Conservation (phyloP, 2,888 invertebrate species). For the Brenthis hecate region DNA sequence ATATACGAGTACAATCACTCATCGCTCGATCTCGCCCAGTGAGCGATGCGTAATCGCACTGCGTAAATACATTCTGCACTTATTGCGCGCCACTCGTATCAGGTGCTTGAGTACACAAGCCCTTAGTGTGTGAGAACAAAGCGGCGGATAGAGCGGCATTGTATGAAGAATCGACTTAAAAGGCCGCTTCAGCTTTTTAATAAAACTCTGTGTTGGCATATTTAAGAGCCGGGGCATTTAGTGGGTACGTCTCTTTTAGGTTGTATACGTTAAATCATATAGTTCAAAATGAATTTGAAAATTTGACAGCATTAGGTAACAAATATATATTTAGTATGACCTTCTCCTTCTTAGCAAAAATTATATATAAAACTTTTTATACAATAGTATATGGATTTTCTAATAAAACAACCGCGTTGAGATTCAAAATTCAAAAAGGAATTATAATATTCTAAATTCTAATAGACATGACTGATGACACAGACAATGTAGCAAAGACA, state of each 20-base stretch:
- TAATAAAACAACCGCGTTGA: too few relatives aligned
- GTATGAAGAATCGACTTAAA: constrained; percentile 48
- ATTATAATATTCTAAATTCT: too few relatives aligned
- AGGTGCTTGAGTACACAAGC: constrained; percentile 68
- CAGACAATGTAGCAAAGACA: too few relatives aligned
- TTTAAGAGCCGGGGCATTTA: constrained; percentile 45
- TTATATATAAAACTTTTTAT: too few relatives aligned
- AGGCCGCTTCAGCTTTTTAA: constrained; percentile 46
- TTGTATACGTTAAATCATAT: constrained; percentile 4
- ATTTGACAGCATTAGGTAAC: background rate
- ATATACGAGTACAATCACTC: constrained; percentile 33
- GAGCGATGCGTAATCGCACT: constrained; percentile 69
- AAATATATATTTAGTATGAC: too few relatives aligned
- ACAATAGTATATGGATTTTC: too few relatives aligned
- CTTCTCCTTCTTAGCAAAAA: too few relatives aligned
- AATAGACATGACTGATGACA: too few relatives aligned
- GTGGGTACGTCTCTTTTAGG: constrained; percentile 33
- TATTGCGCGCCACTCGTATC: constrained; percentile 69
- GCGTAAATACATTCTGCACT: constrained; percentile 78
- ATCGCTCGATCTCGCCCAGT: constrained; percentile 42
- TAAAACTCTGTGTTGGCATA: constrained; percentile 50
- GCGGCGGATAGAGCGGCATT: constrained; percentile 56
- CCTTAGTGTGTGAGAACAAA: constrained; percentile 66
- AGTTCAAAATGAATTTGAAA: background rate
- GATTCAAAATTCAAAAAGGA: too few relatives aligned